Percentiles rank a stretch among this genome's conserved stretches.
Evolutionary conservation across 2,888 invertebrate genomes (phyloP).

Genomic region (Pyrgus malvae): DNA sequence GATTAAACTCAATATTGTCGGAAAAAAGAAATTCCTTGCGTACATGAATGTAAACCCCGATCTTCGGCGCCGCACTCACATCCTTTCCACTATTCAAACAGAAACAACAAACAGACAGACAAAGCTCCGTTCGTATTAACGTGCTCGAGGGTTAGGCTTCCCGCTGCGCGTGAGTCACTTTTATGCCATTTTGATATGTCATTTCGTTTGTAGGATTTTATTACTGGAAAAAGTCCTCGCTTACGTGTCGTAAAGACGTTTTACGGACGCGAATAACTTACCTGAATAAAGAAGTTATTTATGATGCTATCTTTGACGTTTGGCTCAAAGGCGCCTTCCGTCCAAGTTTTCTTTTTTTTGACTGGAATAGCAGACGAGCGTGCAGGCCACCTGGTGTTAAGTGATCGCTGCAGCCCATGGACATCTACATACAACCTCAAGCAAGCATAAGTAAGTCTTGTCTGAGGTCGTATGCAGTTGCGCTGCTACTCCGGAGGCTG

Average conservation of each 20-base stretch:
- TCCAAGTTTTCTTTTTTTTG: background rate
- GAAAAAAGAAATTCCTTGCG: too few species aligned
- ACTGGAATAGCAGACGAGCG: too few species aligned
- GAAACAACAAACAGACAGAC: slow-evolving; percentile 10
- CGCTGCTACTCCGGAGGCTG: too few species aligned
- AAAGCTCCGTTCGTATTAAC: slow-evolving; percentile 2
- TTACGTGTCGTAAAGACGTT: slow-evolving; percentile 18
- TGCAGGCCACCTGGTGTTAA: too few species aligned
- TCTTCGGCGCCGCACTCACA: too few species aligned
- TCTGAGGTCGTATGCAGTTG: too few species aligned
- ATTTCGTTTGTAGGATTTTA: slow-evolving; percentile 39
- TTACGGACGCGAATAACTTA: slow-evolving; percentile 23
- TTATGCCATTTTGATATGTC: slow-evolving; percentile 41
- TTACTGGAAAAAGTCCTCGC: slow-evolving; percentile 20
- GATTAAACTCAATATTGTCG: too few species aligned
- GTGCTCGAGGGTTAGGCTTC: slow-evolving; percentile 22
- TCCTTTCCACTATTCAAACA: background rate
- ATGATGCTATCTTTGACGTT: background rate
- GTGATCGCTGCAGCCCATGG: too few species aligned
- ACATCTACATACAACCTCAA: too few species aligned
- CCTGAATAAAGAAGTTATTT: slow-evolving; percentile 11
- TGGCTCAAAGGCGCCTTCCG: too few species aligned
- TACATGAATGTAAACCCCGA: too few species aligned
- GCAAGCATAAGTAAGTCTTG: too few species aligned
- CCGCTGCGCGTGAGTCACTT: slow-evolving; percentile 45